Evolutionary conservation across 92 coral and sea anemone species (phyloP), one percentile per base, ranked within the genome.

Genomic region (Palythoa caribaeorum): DNA sequence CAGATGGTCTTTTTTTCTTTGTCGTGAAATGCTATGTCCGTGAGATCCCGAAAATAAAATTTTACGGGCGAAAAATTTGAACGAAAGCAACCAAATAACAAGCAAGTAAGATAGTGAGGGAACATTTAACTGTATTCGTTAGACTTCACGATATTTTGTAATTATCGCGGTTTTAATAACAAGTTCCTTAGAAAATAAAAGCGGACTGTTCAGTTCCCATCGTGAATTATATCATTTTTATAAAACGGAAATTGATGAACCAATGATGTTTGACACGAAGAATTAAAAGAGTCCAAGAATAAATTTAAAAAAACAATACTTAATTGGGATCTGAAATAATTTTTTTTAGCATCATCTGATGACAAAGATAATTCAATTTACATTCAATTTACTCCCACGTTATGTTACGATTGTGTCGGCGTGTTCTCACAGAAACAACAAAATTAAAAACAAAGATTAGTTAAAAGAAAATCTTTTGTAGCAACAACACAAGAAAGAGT

Each of bases 171-270:
- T 38, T 38, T 73, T 21, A 36, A 73, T 73, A 40, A 38, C 14
- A 5, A 17, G 36, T 63, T 20, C 28, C 40, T 39, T 40, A 3
- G 17, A 48, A n/a, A 76, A 76, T 10, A 76, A 14, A 20, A 76
- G 50, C 6, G 35, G 80, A 21, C 38, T 76, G 80, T 36, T 76
- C 8, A 50, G 80, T 76, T 76, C 80, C 50, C 80, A 76, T 52
- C 80, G 39, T 76, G 21, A 52, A 50, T 76, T 76, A 59, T 36
- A 48, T 16, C 80, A 35, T 52, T 76, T 60, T 76, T 50, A 14
- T 1, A n/a, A 47, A 48, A 47, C 38, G 48, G 79, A 52, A 76
- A 76, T 76, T 50, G 0, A 50, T 16, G 16, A 76, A 28, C 79
- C 79, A 76, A 76, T 76, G 57, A 76, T 2, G 44, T 71, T 71